Conservation (phyloP, 2,888 invertebrate genomes). For the Theodoxus fluviatilis region DNA sequence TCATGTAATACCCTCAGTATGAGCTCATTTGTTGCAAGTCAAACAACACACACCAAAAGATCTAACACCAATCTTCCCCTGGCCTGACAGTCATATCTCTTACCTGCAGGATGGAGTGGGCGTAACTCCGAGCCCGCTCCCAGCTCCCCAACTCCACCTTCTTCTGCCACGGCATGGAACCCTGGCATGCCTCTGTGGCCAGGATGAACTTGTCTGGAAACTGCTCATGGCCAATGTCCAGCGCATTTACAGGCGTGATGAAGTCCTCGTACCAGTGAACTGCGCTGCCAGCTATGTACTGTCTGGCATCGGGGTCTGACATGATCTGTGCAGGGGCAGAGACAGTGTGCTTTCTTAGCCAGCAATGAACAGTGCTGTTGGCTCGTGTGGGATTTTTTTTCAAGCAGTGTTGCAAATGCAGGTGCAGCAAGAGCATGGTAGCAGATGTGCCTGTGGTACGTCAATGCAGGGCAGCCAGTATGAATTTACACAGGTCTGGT, state of each 20-base stretch:
- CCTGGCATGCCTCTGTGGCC: constrained; percentile 82
- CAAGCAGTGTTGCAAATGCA: no score
- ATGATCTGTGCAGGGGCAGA: constrained; percentile 47
- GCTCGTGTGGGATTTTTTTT: no score
- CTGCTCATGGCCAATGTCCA: constrained; percentile 71
- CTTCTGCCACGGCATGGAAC: constrained; percentile 60
- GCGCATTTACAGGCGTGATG: constrained; percentile 69
- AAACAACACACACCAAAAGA: background rate
- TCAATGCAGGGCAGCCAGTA: no score
- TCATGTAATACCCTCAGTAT: no score
- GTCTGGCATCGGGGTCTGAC: constrained; percentile 53
- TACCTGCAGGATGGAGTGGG: constrained; percentile 74
- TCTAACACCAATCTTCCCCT: no score
- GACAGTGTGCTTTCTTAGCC: no score
- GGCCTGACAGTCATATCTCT: no score
- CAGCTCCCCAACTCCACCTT: constrained; percentile 77
- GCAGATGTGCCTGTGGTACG: no score
- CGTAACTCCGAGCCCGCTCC: constrained; percentile 75
- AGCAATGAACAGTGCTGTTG: no score
- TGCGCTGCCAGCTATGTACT: constrained; percentile 75
- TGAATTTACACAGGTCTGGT: no score
- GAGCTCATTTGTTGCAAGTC: no score
- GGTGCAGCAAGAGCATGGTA: no score
- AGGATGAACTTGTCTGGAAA: constrained; percentile 78
- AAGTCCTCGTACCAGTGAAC: constrained; percentile 85